Conservation (phyloP, 2,797 vertebrate genomes). For the Sitta carolinensis region DNA sequence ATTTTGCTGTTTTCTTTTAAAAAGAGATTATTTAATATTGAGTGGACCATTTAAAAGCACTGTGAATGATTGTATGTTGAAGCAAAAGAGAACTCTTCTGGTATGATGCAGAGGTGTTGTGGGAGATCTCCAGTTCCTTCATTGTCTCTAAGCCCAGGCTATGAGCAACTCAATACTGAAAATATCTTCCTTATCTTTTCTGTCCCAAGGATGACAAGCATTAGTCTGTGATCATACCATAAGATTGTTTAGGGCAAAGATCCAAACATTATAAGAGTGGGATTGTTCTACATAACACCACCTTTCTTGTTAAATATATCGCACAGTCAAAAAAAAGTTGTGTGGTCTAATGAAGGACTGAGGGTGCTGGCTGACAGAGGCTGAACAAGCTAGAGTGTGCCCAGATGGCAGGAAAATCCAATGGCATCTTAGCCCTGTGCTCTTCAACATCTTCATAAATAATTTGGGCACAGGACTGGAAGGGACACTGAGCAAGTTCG, state of each 20-base stretch:
- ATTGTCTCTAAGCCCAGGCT: neutral
- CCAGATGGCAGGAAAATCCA: neutral
- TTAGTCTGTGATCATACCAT: neutral
- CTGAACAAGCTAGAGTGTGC: neutral
- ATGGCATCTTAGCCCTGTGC: neutral
- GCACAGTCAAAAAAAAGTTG: neutral
- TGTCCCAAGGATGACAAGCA: neutral
- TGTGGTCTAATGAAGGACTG: neutral
- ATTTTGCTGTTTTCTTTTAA: neutral
- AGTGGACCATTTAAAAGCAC: neutral
- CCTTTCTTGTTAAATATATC: neutral
- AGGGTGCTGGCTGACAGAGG: neutral
- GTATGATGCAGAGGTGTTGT: neutral
- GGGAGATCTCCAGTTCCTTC: neutral
- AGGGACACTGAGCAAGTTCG: fast-evolving
- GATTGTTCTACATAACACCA: neutral
- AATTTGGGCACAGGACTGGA: neutral
- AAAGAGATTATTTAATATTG: fast-evolving
- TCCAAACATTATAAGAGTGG: neutral
- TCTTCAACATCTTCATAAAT: neutral
- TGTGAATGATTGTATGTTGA: neutral
- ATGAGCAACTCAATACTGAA: neutral
- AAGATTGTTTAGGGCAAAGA: neutral
- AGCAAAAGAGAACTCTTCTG: neutral
- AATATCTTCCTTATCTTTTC: neutral